Evolutionary conservation across 2,797 vertebrate genomes (phyloP), one percentile per base, ranked within the genome.

Genomic region (Falco peregrinus): DNA sequence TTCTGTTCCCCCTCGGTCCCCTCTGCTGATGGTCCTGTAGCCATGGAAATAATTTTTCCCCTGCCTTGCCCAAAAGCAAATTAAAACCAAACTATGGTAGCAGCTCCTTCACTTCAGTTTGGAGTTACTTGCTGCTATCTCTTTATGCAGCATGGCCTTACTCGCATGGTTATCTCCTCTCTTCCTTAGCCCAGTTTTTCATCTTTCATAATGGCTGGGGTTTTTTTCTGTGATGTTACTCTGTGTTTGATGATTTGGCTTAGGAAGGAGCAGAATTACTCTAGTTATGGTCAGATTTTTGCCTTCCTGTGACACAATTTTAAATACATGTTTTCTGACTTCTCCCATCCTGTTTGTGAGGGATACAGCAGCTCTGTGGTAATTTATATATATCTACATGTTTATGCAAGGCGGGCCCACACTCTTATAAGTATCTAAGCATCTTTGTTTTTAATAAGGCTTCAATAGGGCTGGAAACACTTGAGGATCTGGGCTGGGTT

Each of bases 121-220:
- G 65, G 64, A 70, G 51, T 57, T 45, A 31, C 12, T 29, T 65
- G 31, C 48, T 60, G 19, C 26, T 39, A 2, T 33, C 7, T 47
- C 28, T 77, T 71, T 35, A 25, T 35, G 25, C 25, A 47, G 37
- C 43, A 9, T 3, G 81, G 39, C 16, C 68, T 63, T 60, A 25
- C 0, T 1, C 45, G 41, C 2, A 1, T 5, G 13, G 20, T 59
- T 76, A 15, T 3, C 26, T 43, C 6, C 13, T 35, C 56, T 85
- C 60, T 83, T 87, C 33, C 54, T 64, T 71, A 73, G 26, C 20
- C 14, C 2, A 18, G 3, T 31, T 65, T 78, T 77, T 81, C 7
- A 48, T 67, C 31, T 89, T 70, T 69, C 71, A 29, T 76, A 41
- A 65, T 8, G 9, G 69, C 60, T 59, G 9, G 3, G 0, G 0